phyloP scores from a whole-genome alignment of 2,797 vertebrate genomes.

The Paguma larvata region DNA sequence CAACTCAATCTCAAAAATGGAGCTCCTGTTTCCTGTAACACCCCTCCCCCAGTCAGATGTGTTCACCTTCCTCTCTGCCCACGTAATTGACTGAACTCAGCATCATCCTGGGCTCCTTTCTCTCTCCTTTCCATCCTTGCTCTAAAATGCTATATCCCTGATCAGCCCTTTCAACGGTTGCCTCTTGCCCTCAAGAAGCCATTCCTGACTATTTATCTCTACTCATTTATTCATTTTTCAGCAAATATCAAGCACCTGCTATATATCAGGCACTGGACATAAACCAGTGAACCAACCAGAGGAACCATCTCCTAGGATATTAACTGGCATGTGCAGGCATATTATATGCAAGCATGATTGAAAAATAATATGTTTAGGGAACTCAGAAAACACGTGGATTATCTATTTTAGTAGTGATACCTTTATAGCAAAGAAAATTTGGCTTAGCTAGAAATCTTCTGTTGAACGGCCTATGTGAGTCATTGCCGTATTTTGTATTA shows the following conservation, averaged over 20 bases:
- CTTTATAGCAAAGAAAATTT: slow-evolving; percentile 28
- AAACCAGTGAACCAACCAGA: slow-evolving; percentile 31
- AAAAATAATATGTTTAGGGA: slow-evolving; percentile 35
- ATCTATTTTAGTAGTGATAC: slow-evolving; percentile 29
- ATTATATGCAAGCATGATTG: not conserved
- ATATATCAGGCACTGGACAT: not conserved
- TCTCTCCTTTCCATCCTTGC: not conserved
- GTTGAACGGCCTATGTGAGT: not conserved
- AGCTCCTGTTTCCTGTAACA: not conserved
- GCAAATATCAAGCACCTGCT: not conserved
- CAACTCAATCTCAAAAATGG: slow-evolving; percentile 35
- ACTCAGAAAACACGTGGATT: not conserved
- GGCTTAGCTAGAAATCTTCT: slow-evolving; percentile 29
- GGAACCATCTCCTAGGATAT: not conserved
- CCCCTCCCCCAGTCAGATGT: not conserved
- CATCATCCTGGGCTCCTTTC: not conserved
- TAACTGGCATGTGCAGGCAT: not conserved
- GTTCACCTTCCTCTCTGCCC: not conserved
- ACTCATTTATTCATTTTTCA: slow-evolving; percentile 25
- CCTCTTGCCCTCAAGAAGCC: not conserved
- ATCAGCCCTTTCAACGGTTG: slow-evolving; percentile 1
- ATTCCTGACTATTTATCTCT: slow-evolving; percentile 47
- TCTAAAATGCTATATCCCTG: not conserved
- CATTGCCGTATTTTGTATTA: slow-evolving; percentile 19
- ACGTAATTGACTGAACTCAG: slow-evolving; percentile 17